These are phyloP conservation scores for Choristoneura rosaceana DNA, from an alignment of 2,888 invertebrate species.

Conservation along the genomic window DNA sequence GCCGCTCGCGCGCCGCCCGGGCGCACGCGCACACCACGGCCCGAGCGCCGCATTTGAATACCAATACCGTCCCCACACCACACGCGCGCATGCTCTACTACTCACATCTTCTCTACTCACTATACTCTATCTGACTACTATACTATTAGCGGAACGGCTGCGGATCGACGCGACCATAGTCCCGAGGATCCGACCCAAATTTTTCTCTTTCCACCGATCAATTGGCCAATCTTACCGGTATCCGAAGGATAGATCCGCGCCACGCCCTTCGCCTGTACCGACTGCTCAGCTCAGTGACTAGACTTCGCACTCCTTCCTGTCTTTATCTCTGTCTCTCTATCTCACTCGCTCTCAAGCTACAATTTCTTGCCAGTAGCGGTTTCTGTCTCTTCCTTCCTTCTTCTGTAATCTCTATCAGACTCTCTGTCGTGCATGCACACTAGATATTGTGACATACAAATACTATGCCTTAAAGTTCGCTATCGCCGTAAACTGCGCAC, in stretches of 20 bases:
- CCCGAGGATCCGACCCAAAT: constrained; percentile 76
- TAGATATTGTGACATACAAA: constrained; percentile 84
- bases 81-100: constrained; percentile 84
- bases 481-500: constrained; percentile 72
- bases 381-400: constrained; percentile 81
- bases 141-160: constrained; percentile 80
- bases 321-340: constrained; percentile 80
- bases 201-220: constrained; percentile 50
- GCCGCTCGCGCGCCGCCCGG: constrained; percentile 42
- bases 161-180: constrained; percentile 71
- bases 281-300: constrained; percentile 80
- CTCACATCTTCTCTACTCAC: constrained; percentile 84
- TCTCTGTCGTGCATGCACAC: constrained; percentile 84
- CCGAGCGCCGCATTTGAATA: constrained; percentile 89
- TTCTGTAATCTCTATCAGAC: constrained; percentile 82
- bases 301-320: constrained; percentile 80
- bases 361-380: constrained; percentile 81
- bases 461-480: constrained; percentile 80
- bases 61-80: constrained; percentile 87
- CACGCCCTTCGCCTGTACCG: constrained; percentile 75
- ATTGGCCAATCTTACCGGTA: constrained; percentile 63
- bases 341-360: constrained; percentile 81
- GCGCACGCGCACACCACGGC: constrained; percentile 67
- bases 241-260: constrained; percentile 74
- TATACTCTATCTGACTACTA: constrained; percentile 75